These are phyloP conservation scores for Drosophila nigrodunni DNA, from an alignment of 1,140 invertebrate genomes.

Conservation along the genomic window DNA sequence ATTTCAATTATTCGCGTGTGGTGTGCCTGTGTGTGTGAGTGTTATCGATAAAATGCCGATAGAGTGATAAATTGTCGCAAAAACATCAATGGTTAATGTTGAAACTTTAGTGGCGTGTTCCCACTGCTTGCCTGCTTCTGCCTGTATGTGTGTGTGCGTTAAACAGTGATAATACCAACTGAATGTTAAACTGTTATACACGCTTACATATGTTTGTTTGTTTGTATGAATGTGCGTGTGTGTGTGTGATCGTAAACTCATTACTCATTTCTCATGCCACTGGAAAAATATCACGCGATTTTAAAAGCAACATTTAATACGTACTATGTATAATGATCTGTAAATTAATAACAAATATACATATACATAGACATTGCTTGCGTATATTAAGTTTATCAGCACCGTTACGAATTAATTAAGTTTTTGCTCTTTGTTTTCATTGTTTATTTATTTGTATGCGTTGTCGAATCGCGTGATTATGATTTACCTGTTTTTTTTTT, in stretches of 20 bases:
- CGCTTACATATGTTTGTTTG: constrained; percentile 17
- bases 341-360: constrained; percentile 40
- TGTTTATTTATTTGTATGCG: not conserved
- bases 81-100: constrained; percentile 46
- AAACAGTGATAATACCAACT: constrained; percentile 57
- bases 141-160: constrained; percentile 39
- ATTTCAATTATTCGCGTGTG: too few species aligned
- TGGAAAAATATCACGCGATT: constrained; percentile 57
- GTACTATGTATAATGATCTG: constrained; percentile 35
- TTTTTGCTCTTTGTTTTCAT: not conserved
- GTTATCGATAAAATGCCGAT: constrained; percentile 45
- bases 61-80: constrained; percentile 55
- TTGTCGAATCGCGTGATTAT: constrained; percentile 16
- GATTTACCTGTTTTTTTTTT: constrained; percentile 12
- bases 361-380: constrained; percentile 7
- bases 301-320: constrained; percentile 21
- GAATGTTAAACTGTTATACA: constrained; percentile 16
- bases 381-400: constrained; percentile 30
- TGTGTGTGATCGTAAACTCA: constrained; percentile 22
- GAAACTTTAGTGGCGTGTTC: constrained; percentile 64
- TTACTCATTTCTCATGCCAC: constrained; percentile 50
- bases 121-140: constrained; percentile 34
- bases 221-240: not conserved
- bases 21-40: constrained; percentile 17
- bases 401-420: constrained; percentile 28